These are phyloP conservation scores for Acropora tenuis DNA, from an alignment of 64 coral and sea anemone species.

Conservation along the genomic window DNA sequence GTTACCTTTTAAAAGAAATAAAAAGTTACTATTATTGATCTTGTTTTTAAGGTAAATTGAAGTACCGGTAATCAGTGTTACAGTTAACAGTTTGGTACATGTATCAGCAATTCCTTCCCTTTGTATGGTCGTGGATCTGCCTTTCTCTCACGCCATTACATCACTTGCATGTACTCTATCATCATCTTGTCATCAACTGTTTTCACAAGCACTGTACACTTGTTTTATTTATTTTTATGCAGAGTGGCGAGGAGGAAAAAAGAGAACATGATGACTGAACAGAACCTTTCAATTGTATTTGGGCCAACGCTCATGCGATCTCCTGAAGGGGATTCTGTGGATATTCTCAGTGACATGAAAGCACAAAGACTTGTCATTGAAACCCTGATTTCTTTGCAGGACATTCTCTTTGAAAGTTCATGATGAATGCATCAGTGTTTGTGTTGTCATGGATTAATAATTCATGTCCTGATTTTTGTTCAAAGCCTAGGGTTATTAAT, in stretches of 20 bases:
- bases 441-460: not conserved
- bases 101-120: no score
- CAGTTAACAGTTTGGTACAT: no score
- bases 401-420: constrained; percentile 79
- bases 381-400: constrained; percentile 70
- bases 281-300: constrained; percentile 96
- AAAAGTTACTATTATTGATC: no score
- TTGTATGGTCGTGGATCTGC: no score
- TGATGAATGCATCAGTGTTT: not conserved
- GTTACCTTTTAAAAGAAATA: no score
- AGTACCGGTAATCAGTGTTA: no score
- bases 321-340: constrained; percentile 77
- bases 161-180: no score
- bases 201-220: not conserved
- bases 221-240: not conserved
- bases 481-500: no score
- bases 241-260: constrained; percentile 75
- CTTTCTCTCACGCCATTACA: no score
- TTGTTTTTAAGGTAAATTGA: no score
- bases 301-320: constrained; percentile 87
- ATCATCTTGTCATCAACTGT: not conserved
- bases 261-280: constrained; percentile 97
- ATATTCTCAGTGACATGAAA: constrained; percentile 75
- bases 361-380: constrained; percentile 88
- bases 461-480: no score